A percentile compares a stretch with the other conserved stretches of the same genome.
Evolutionary conservation across 2,113 vertebrate species (phyloP).

Genomic region (Dasypus novemcinctus): DNA sequence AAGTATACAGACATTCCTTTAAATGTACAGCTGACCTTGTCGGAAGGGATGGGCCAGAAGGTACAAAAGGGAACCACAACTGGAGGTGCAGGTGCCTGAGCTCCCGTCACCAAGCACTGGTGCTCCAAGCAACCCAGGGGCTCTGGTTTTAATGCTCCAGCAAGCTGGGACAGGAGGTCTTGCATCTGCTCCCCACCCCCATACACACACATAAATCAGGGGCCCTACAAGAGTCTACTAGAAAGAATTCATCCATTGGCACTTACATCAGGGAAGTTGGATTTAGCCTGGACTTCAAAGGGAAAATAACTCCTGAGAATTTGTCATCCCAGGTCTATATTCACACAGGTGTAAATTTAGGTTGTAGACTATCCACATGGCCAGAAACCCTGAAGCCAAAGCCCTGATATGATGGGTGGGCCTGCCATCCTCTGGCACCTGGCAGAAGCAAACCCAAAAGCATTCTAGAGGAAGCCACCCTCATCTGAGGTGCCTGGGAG

Average conservation of each 20-base stretch:
- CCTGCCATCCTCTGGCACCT: not conserved
- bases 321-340: too few species aligned
- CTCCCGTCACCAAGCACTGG: not conserved
- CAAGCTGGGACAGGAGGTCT: not conserved
- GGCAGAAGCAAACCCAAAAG: not conserved
- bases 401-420: not conserved
- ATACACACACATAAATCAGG: too few species aligned
- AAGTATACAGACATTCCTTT: not conserved
- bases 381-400: not conserved
- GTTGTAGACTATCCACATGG: not conserved
- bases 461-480: not conserved
- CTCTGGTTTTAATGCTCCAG: not conserved
- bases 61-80: not conserved
- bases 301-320: not conserved
- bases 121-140: not conserved
- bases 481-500: too few species aligned
- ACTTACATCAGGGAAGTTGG: not conserved
- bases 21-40: not conserved
- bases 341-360: not conserved
- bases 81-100: not conserved
- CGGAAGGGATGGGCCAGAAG: not conserved
- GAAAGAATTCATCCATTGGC: not conserved
- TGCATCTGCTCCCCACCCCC: not conserved
- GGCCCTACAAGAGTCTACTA: not conserved
- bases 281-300: not conserved